Conservation (phyloP, 2,888 invertebrate genomes). For the Hydrotaea cyrtoneurina region DNA sequence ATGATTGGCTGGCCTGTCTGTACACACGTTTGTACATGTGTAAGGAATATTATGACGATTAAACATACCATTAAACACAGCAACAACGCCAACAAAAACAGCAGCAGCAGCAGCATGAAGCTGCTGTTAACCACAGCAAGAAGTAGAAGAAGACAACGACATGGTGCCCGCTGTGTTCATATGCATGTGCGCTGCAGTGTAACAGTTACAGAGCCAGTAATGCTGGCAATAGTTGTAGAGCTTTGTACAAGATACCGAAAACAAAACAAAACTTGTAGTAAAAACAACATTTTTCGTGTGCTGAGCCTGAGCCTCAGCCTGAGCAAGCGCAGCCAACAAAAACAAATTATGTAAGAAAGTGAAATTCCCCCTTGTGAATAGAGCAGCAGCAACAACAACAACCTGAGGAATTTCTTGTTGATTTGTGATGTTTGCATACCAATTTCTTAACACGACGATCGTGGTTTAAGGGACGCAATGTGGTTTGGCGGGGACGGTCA, state of each 20-base stretch:
- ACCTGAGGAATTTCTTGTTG: constrained; percentile 32
- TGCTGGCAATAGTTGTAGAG: neutral
- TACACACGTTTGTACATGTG: neutral
- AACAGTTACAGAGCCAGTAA: neutral
- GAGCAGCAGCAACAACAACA: neutral
- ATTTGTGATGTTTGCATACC: constrained; percentile 32
- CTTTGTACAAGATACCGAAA: neutral
- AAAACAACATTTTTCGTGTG: constrained; percentile 29
- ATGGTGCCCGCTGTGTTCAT: neutral
- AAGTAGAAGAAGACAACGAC: neutral
- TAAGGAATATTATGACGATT: neutral
- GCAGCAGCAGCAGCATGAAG: neutral
- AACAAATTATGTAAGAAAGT: constrained; percentile 67
- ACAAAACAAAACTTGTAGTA: neutral
- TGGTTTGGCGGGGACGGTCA: too few species aligned
- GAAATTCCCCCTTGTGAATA: constrained; percentile 50
- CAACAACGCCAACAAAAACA: neutral
- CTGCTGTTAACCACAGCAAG: neutral
- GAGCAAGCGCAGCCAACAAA: constrained; percentile 27
- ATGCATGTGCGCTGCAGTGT: neutral
- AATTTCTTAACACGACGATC: neutral
- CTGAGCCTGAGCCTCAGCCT: neutral
- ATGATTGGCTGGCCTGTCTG: neutral
- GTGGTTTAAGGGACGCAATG: too few species aligned
- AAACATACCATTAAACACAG: neutral